Percentiles rank a stretch among this genome's conserved stretches.
phyloP scores from a whole-genome alignment of 2,797 vertebrate genomes.

The Carduelis carduelis region DNA sequence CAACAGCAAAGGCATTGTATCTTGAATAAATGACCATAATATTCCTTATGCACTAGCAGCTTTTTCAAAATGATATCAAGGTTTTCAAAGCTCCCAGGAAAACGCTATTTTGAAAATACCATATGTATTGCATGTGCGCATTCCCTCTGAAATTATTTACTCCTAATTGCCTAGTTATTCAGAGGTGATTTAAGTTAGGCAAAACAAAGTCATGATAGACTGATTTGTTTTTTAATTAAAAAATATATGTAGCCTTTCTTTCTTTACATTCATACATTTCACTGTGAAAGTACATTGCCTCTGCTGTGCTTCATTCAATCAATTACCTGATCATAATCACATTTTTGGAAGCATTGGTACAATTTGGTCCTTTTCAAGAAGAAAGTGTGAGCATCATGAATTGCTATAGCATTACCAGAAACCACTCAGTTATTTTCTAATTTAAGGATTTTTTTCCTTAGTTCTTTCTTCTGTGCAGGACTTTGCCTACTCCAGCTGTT shows the following conservation, averaged over 20 bases:
- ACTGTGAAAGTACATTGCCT: neutral
- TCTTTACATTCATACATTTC: neutral
- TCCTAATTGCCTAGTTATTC: neutral
- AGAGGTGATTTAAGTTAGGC: neutral
- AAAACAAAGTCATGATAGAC: neutral
- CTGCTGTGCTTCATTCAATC: neutral
- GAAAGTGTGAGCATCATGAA: neutral
- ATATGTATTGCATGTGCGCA: neutral
- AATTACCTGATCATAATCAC: neutral
- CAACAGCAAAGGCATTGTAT: neutral
- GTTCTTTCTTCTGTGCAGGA: neutral
- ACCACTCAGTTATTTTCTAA: neutral
- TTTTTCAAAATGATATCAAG: neutral
- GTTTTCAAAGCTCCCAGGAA: neutral
- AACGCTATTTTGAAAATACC: neutral
- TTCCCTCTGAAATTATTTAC: neutral
- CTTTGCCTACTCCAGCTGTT: slow-evolving; percentile 45
- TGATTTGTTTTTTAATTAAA: neutral
- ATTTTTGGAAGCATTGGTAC: neutral
- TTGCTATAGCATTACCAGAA: neutral
- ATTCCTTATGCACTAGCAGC: neutral
- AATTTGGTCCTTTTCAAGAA: neutral
- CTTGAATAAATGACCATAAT: neutral
- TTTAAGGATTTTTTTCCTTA: slow-evolving; percentile 7
- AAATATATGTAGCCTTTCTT: neutral